Evolutionary conservation across 2,888 invertebrate species (phyloP).

Genomic region (Plebejus argus): DNA sequence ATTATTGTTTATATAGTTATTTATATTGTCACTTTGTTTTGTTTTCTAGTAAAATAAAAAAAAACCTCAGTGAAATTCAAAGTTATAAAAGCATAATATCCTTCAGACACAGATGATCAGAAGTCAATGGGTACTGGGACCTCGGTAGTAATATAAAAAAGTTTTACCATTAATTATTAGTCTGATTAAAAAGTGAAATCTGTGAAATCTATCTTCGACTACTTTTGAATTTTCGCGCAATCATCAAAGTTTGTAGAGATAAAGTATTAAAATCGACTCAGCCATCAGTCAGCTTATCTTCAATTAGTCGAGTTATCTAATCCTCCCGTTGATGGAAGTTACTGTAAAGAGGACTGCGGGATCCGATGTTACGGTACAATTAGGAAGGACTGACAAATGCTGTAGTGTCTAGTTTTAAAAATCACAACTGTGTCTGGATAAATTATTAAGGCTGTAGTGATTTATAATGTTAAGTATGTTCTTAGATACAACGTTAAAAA

Average conservation of each 20-base stretch:
- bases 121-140: neutral
- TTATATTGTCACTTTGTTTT: no score
- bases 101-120: no score
- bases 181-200: no score
- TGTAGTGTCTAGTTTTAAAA: neutral
- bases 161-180: neutral
- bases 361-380: neutral
- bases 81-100: no score
- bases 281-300: neutral
- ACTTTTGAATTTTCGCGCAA: neutral
- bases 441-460: no score
- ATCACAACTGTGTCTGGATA: no score
- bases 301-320: neutral
- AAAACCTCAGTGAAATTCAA: no score
- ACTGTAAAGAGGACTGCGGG: neutral
- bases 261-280: neutral
- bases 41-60: no score
- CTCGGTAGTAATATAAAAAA: neutral
- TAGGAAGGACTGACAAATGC: neutral
- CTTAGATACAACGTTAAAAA: no score
- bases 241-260: neutral
- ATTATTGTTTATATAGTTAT: no score
- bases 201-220: no score
- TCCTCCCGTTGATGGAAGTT: neutral
- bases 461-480: no score